Evolutionary conservation across 2,888 invertebrate species (phyloP).

Genomic region (Andrena chrysosceles): DNA sequence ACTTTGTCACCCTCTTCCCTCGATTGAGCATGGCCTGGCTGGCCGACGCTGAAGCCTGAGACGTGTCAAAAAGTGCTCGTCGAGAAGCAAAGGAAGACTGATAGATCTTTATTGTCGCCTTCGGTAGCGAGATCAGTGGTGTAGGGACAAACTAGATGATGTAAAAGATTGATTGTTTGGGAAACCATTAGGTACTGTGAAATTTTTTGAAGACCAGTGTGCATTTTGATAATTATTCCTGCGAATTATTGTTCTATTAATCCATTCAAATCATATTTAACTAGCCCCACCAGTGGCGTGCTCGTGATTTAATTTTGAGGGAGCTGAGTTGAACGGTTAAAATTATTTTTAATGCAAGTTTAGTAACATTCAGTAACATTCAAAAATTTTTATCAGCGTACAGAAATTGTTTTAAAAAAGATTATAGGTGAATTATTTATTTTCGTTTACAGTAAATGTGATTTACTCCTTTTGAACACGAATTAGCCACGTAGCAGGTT

Average conservation of each 20-base stretch:
- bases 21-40: slow-evolving; percentile 54
- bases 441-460: too few species aligned
- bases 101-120: slow-evolving; percentile 57
- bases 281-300: too few species aligned
- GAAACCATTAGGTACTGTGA: not conserved
- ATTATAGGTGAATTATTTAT: too few species aligned
- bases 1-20: slow-evolving; percentile 72
- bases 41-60: slow-evolving; percentile 29
- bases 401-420: too few species aligned
- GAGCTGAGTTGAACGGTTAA: too few species aligned
- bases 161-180: slow-evolving; percentile 39
- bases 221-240: slow-evolving; percentile 9
- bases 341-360: not conserved
- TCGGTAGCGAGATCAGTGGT: not conserved
- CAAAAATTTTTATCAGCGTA: too few species aligned
- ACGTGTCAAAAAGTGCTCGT: slow-evolving; percentile 37
- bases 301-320: too few species aligned
- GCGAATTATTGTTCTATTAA: not conserved
- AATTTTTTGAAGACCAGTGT: not conserved
- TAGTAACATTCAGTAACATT: too few species aligned
- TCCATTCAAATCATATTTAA: not conserved
- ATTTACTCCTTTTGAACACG: too few species aligned
- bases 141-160: not conserved
- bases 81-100: slow-evolving; percentile 26
- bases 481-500: too few species aligned